Percentiles rank a stretch among this genome's conserved stretches.
Evolutionary conservation across 2,113 vertebrate species (phyloP).

Genomic region (Pseudolaguvia tuberculata): DNA sequence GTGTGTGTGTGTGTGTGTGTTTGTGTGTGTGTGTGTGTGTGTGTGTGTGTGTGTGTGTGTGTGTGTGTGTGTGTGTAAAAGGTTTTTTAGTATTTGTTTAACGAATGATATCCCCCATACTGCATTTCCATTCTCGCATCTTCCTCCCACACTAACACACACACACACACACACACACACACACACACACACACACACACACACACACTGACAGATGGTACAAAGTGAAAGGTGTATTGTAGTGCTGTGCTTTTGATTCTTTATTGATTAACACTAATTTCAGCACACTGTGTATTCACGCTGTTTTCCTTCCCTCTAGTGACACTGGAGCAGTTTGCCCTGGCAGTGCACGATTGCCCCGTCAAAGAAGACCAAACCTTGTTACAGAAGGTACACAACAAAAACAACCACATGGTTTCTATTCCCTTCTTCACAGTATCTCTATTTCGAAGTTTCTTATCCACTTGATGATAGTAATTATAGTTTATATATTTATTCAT

Average conservation of each 20-base stretch:
- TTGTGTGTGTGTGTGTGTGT: no score
- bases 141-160: no score
- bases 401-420: slow-evolving; percentile 50
- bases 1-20: no score
- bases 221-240: slow-evolving; percentile 35
- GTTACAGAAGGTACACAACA: slow-evolving; percentile 57
- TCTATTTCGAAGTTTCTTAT: no score
- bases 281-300: slow-evolving; percentile 20
- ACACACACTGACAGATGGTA: slow-evolving; percentile 37
- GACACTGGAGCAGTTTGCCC: slow-evolving; percentile 59
- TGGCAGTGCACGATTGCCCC: slow-evolving; percentile 53
- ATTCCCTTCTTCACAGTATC: slow-evolving; percentile 51
- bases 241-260: neutral
- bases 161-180: slow-evolving; percentile 66
- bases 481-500: no score
- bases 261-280: neutral
- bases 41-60: no score
- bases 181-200: slow-evolving; percentile 31
- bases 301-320: slow-evolving; percentile 42
- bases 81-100: slow-evolving; percentile 31
- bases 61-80: slow-evolving; percentile 7
- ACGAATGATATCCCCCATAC: slow-evolving; percentile 50
- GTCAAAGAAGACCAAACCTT: slow-evolving; percentile 52
- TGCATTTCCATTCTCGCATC: slow-evolving; percentile 69
- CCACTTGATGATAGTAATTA: no score